Base-by-base conservation (phyloP, 2,888 invertebrate genomes). In the Pyrrhia umbra region DNA sequence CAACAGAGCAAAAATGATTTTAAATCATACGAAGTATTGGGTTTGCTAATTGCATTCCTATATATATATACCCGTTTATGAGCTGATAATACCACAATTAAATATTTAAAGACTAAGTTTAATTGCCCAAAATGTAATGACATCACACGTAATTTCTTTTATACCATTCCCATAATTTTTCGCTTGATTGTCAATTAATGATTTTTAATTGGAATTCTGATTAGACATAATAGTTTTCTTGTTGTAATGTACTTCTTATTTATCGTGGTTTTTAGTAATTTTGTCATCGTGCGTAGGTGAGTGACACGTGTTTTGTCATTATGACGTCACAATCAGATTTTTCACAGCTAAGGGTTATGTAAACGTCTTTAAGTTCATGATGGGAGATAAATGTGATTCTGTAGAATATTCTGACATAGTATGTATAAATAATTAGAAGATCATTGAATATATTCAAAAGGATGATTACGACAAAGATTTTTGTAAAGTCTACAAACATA, bases 231-330 rank as follows among this genome's bases (percentile, higher is more conserved):
- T 23, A 64, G 58, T 51, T 75, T 55, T 13, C 30, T 25, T 43
- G 23, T 45, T 45, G 46, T 52, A 63, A 77, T 77, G 80, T 0
- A 47, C 55, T 64, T 65, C 6, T 23, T 63, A 42, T 49, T 58
- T 46, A 23, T 58, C 34, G 56, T 74, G 16, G 59, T 82, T 74
- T 47, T 71, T 49, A 72, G 63, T 25, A 62, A 65, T 21, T 49
- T 59, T 51, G 34, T 60, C 43, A 6, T 50, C 2, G 81, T 70
- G 18, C 30, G 46, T 30, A 68, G 84, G 85, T 83, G n/a, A 81
- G 82, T 51, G 25, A 55, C 57, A 77, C 66, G 72, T 64, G 57
- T 43, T 15, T 16, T 8, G 42, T 64, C 42, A 25, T 2, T 2
- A 6, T 20, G 8, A 21, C 39, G 9, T 71, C 46, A 58, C 71